Evolutionary conservation across 2,113 vertebrate genomes (phyloP).

Genomic region (Campylomormyrus tamandua): DNA sequence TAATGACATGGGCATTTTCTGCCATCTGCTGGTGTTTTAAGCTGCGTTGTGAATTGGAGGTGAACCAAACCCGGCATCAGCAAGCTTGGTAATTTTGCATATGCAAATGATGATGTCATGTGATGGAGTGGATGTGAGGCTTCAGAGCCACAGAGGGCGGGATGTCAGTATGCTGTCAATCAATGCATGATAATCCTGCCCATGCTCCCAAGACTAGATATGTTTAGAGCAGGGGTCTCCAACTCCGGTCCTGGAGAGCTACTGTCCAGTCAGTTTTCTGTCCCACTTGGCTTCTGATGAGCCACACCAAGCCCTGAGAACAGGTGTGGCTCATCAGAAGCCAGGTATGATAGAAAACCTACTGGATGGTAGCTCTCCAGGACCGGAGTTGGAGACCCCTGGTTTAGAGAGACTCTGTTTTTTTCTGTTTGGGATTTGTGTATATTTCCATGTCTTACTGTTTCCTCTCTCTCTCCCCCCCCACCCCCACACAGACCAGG

Average conservation of each 20-base stretch:
- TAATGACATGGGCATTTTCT: not conserved
- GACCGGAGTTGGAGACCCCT: no score
- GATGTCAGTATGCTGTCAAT: not conserved
- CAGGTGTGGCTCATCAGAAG: no score
- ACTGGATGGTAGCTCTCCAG: no score
- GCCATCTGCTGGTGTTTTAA: not conserved
- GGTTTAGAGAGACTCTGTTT: not conserved
- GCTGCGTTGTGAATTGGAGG: not conserved
- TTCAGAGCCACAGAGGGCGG: not conserved
- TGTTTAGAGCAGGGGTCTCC: no score
- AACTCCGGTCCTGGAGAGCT: no score
- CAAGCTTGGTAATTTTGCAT: not conserved
- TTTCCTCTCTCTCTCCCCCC: not conserved
- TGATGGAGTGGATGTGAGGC: not conserved
- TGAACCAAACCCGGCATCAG: not conserved
- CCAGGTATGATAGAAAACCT: no score
- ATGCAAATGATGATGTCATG: not conserved
- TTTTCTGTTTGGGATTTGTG: not conserved
- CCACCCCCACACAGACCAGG: slow-evolving; percentile 32
- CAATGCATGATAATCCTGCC: not conserved
- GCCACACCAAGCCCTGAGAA: no score
- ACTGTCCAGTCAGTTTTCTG: no score
- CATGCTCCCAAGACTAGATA: not conserved
- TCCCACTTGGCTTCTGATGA: no score
- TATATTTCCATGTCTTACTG: not conserved